Base-by-base conservation (phyloP, 1,140 invertebrate species). In the Scylla paramamosain region DNA sequence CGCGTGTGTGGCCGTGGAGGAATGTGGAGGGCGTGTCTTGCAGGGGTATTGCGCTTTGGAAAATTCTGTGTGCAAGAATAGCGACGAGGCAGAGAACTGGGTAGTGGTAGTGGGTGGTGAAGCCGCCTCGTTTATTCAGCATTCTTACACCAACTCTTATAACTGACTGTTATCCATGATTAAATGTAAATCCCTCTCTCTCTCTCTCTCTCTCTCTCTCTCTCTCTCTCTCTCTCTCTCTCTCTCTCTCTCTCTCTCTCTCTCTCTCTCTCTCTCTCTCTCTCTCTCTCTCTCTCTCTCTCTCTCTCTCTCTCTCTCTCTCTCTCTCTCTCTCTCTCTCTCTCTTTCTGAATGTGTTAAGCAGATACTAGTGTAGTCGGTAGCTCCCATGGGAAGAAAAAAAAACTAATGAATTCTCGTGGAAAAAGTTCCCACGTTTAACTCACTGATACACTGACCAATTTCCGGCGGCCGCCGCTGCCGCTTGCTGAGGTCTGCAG, bases 341-440 rank as follows among this genome's bases (percentile, higher is more conserved):
- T 59, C 10, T 59, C 10, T 59, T 8, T 59, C 52, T 59, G 16
- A 89, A 31, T n/a, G 45, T 31, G 87, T 39, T 46, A 32, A 16
- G 45, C 25, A 48, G 8, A 39, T 46, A 25, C 67, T 77, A 20
- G 12, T n/a, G 6, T 77, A 77, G 4, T n/a, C 52, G 12, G 67
- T 77, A 77, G 20, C 67, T 77, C 67, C 67, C 20, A n/a, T 77
- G 67, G 67, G n/a, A 77, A n/a, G 25, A n/a, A 77, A 77, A 77
- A 32, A 45, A 39, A 92, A 25, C 32, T 83, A 83, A 48, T 93
- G 7, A 45, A 6, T 32, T 89, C 77, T 31, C 93, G 59, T n/a
- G 93, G 93, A 94, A 94, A 94, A 94, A 94, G 67, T 83, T 94
- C 93, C 93, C 93, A 94, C 93, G 88, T 94, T 94, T 94, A 94